Evolutionary conservation across 1,140 invertebrate genomes (phyloP).

Genomic region (Heliconius congener): DNA sequence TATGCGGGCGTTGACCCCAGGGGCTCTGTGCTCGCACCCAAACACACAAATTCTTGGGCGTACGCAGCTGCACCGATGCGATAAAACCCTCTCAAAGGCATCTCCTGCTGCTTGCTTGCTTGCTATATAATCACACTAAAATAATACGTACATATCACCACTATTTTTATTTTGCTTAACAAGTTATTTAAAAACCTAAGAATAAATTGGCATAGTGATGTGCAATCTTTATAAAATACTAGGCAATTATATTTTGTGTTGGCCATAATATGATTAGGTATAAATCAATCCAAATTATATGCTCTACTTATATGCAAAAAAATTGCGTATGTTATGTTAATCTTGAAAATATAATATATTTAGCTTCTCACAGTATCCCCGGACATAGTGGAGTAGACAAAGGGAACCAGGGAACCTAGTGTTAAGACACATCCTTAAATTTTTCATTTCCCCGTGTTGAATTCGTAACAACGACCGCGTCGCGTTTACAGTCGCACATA

Average conservation of each 20-base stretch:
- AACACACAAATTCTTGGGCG: conserved; percentile 69
- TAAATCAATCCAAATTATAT: neutral
- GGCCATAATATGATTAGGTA: neutral
- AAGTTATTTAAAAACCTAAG: neutral
- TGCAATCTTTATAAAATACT: too few species aligned
- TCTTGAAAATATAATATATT: too few species aligned
- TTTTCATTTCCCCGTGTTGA: too few species aligned
- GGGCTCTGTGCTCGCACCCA: conserved; percentile 43
- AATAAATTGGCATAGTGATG: too few species aligned
- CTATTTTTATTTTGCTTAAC: neutral
- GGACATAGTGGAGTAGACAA: too few species aligned
- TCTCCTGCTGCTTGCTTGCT: conserved; percentile 15
- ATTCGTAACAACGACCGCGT: too few species aligned
- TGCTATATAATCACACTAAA: neutral
- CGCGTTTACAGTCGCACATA: too few species aligned
- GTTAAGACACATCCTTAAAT: too few species aligned
- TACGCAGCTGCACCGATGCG: conserved; percentile 53
- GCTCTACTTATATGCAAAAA: neutral
- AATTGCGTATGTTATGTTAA: too few species aligned
- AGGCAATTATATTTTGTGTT: too few species aligned
- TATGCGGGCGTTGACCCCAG: conserved; percentile 60
- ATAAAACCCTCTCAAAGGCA: conserved; percentile 54
- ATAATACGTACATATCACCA: neutral
- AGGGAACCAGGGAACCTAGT: too few species aligned
- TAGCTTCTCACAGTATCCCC: too few species aligned